These are phyloP conservation scores for Cataglyphis rosenhaueri DNA, from an alignment of 2,888 invertebrate genomes.

Conservation along the genomic window DNA sequence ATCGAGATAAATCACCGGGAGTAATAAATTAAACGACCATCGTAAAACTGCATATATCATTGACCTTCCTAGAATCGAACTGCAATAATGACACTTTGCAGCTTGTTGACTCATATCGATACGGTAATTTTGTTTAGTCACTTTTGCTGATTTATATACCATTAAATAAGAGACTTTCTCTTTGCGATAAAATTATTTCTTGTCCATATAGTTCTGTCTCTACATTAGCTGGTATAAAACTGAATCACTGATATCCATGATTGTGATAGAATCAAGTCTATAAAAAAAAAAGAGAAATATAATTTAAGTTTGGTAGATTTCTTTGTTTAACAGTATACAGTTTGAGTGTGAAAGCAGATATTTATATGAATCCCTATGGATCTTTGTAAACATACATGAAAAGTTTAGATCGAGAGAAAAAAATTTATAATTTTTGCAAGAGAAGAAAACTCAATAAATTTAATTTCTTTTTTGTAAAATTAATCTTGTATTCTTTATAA, in stretches of 20 bases:
- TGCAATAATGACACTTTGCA: background rate
- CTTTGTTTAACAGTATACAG: background rate
- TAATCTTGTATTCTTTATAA: background rate
- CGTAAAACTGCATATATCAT: background rate
- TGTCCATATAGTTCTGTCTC: background rate
- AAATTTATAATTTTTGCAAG: slow-evolving; percentile 4
- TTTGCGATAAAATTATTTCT: background rate
- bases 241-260: background rate
- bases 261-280: background rate
- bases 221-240: background rate
- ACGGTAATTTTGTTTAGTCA: background rate
- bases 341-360: background rate
- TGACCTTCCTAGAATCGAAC: slow-evolving; percentile 3
- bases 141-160: background rate
- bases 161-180: background rate
- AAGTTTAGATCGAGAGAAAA: background rate
- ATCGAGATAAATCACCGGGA: background rate
- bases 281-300: background rate
- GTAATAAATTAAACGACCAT: background rate
- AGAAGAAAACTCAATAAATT: background rate
- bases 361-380: background rate
- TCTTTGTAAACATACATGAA: background rate
- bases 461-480: background rate
- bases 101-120: background rate
- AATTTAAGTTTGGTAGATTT: background rate